Percentiles rank a stretch among this genome's conserved stretches.
phyloP scores from a whole-genome alignment of 2,797 vertebrate genomes.

The Crocidura indochinensis region DNA sequence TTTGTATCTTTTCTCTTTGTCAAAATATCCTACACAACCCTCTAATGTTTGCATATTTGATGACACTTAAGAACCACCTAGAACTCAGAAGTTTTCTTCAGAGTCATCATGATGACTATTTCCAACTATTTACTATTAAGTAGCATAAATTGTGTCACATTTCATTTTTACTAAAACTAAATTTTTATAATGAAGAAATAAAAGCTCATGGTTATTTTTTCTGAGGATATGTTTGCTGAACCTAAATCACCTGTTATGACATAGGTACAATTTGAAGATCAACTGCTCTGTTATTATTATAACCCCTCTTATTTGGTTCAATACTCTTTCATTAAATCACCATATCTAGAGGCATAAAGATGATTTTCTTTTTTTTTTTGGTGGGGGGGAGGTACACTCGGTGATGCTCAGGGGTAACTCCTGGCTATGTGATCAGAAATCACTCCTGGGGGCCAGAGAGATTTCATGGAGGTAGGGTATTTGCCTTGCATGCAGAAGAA shows the following conservation, averaged over 20 bases:
- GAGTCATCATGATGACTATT: neutral
- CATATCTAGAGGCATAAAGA: no score
- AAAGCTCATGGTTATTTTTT: fast-evolving
- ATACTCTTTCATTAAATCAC: neutral
- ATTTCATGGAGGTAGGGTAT: no score
- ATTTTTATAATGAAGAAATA: neutral
- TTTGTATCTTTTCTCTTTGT: neutral
- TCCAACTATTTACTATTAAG: neutral
- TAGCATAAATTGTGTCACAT: neutral
- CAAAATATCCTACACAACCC: neutral
- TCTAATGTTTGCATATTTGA: neutral
- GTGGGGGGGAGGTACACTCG: no score
- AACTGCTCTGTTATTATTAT: fast-evolving
- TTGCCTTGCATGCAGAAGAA: no score
- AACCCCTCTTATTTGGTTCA: neutral
- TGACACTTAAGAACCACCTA: neutral
- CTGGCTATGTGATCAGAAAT: no score
- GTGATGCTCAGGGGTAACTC: no score
- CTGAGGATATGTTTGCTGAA: neutral
- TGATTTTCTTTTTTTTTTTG: no score
- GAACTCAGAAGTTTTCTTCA: neutral
- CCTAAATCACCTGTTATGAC: fast-evolving
- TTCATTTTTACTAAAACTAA: neutral
- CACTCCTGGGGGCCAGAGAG: no score
- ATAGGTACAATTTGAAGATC: neutral